Evolutionary conservation across 2,113 vertebrate genomes (phyloP).

Genomic region (Balaeniceps rex): DNA sequence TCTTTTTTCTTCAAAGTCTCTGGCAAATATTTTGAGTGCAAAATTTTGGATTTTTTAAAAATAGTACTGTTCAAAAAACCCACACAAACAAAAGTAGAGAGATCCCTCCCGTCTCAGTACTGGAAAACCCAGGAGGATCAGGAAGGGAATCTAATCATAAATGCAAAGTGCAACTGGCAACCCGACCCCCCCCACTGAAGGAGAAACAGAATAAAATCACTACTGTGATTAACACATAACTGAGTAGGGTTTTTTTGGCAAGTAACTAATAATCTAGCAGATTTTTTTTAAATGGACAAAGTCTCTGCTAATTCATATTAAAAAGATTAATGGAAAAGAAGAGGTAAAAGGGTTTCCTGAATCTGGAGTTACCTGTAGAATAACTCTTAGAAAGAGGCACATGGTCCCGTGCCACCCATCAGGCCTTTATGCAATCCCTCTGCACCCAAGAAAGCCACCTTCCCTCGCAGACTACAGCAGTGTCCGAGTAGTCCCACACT

Average conservation of each 20-base stretch:
- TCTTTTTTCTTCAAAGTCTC: not conserved
- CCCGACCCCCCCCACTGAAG: not conserved
- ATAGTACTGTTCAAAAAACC: fast-evolving
- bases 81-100: not conserved
- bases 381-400: not conserved
- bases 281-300: not conserved
- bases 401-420: not conserved
- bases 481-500: not conserved
- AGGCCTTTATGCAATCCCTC: not conserved
- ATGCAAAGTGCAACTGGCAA: not conserved
- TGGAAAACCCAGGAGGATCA: not conserved
- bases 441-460: not conserved
- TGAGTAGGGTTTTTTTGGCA: not conserved
- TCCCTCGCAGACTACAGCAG: not conserved
- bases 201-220: not conserved
- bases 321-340: not conserved
- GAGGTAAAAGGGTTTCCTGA: not conserved
- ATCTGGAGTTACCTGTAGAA: not conserved
- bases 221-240: not conserved
- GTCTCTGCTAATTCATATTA: not conserved
- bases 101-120: not conserved
- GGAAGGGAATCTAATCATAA: not conserved
- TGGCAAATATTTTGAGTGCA: not conserved
- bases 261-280: not conserved
- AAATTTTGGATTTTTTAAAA: not conserved